Percentiles rank a stretch among this genome's conserved stretches.
Conservation (phyloP, 2,888 invertebrate species). For the Rhagonycha lutea region DNA sequence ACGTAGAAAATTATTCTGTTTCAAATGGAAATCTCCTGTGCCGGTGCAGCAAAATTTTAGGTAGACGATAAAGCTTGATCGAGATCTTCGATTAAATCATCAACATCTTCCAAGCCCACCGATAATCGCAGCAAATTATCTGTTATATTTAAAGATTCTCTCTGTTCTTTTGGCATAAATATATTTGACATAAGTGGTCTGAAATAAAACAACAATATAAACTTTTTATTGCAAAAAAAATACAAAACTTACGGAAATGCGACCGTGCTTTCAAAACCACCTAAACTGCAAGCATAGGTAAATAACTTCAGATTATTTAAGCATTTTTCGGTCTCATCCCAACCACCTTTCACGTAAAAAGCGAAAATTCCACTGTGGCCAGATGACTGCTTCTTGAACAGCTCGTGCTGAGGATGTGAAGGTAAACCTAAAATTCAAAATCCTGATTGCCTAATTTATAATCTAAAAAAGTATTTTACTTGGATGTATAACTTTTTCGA, state of each 20-base stretch:
- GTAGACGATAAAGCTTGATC: conserved; percentile 45
- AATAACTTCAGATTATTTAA: conserved; percentile 75
- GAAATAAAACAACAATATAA: conserved; percentile 36
- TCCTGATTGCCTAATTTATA: not conserved
- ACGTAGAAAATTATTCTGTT: too few species aligned
- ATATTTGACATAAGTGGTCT: conserved; percentile 55
- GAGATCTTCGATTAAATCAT: too few species aligned
- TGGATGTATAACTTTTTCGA: conserved; percentile 83
- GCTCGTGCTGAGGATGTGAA: conserved; percentile 79
- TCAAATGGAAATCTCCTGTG: too few species aligned
- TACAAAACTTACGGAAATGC: conserved; percentile 78
- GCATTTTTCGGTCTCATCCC: conserved; percentile 71
- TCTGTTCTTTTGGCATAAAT: too few species aligned
- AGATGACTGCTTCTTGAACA: conserved; percentile 75
- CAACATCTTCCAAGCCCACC: too few species aligned
- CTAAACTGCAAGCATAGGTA: conserved; percentile 85
- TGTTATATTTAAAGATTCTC: too few species aligned
- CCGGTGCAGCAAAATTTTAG: too few species aligned
- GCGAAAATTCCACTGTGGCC: conserved; percentile 90
- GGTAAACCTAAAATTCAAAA: conserved; percentile 62
- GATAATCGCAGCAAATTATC: too few species aligned
- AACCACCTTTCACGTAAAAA: conserved; percentile 78
- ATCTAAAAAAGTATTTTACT: conserved; percentile 54
- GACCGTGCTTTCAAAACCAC: conserved; percentile 89
- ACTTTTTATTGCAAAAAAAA: not conserved